phyloP scores from a whole-genome alignment of 1,140 invertebrate genomes.

The Teleopsis dalmanni region DNA sequence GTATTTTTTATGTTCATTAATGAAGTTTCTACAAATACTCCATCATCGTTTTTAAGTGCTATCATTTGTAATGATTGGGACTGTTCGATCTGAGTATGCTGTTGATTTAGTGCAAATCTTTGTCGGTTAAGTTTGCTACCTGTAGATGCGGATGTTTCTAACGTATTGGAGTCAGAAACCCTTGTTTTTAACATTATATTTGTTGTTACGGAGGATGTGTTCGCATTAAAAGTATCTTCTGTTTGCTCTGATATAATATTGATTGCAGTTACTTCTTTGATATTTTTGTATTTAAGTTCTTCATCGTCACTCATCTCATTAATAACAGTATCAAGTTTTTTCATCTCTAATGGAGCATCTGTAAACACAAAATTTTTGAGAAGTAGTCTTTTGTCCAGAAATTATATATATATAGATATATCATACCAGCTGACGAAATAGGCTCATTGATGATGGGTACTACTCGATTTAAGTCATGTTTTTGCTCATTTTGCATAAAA shows the following conservation, averaged over 20 bases:
- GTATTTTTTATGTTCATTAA: slow-evolving; percentile 10
- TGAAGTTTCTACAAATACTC: slow-evolving; percentile 29
- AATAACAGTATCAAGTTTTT: slow-evolving; percentile 34
- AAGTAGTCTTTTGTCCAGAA: background rate
- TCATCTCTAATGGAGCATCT: slow-evolving; percentile 38
- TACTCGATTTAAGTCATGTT: slow-evolving; percentile 31
- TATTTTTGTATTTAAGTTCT: slow-evolving; percentile 8
- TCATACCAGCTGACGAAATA: slow-evolving; percentile 15
- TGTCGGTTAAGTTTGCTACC: slow-evolving; percentile 32
- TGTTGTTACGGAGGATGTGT: no score
- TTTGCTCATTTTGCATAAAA: slow-evolving; percentile 44
- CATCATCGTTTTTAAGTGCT: slow-evolving; percentile 16
- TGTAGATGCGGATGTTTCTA: background rate
- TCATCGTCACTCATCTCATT: slow-evolving; percentile 40
- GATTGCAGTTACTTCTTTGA: slow-evolving; percentile 14
- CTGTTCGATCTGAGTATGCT: slow-evolving; percentile 17
- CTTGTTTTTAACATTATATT: slow-evolving; percentile 12
- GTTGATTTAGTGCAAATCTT: slow-evolving; percentile 31
- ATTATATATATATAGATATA: background rate
- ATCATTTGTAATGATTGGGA: slow-evolving; percentile 18
- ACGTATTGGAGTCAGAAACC: background rate
- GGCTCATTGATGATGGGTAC: slow-evolving; percentile 43
- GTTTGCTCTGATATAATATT: slow-evolving; percentile 2
- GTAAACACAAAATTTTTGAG: background rate
- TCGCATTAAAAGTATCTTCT: no score